Percentiles rank a stretch among this genome's conserved stretches.
Conservation (phyloP, 2,113 vertebrate genomes). For the Uria aalge region DNA sequence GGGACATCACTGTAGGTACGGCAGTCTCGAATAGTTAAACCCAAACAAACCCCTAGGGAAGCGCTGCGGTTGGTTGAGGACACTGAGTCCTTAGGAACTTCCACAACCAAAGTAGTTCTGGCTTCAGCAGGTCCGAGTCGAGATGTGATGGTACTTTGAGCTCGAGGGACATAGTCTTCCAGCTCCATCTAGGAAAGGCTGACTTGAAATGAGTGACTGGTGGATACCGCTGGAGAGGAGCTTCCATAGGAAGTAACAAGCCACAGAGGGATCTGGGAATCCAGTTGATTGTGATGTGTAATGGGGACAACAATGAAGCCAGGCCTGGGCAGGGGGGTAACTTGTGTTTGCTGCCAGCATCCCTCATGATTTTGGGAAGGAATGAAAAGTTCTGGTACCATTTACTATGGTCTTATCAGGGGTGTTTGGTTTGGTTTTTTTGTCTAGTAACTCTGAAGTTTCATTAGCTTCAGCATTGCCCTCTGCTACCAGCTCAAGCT, state of each 20-base stretch:
- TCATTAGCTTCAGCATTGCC: neutral
- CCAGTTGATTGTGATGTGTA: neutral
- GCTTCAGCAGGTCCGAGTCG: neutral
- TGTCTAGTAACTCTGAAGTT: neutral
- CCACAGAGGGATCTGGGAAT: neutral
- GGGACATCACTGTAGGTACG: no score
- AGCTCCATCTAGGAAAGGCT: neutral
- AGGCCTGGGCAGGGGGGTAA: neutral
- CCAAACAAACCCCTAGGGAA: neutral
- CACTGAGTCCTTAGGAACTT: neutral
- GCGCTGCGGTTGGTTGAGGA: neutral
- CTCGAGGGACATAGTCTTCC: neutral
- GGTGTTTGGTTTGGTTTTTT: neutral
- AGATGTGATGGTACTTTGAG: neutral
- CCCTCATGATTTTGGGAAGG: neutral
- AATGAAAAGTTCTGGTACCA: neutral
- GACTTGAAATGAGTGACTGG: neutral
- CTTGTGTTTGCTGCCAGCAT: neutral
- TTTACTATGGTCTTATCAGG: neutral
- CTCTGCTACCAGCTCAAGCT: neutral
- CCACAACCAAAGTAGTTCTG: neutral
- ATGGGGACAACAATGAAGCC: neutral
- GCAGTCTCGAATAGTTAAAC: neutral
- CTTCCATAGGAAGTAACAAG: neutral
- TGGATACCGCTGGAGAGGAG: neutral